Percentiles rank a stretch among this genome's conserved stretches.
Evolutionary conservation across 1,140 invertebrate species (phyloP).

Genomic region (Coenobita brevimanus): DNA sequence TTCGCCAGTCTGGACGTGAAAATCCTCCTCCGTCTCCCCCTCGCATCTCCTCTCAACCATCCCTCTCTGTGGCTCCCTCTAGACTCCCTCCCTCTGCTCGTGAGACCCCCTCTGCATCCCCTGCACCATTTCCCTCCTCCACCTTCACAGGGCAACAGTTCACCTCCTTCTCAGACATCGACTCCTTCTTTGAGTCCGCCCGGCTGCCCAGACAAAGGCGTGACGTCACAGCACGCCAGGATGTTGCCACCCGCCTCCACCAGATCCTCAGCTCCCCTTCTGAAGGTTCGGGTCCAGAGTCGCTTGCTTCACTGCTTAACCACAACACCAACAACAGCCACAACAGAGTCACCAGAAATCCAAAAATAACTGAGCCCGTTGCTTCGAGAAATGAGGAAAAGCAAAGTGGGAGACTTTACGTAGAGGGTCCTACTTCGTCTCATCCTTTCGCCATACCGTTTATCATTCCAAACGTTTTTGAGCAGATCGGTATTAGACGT

Average conservation of each 20-base stretch:
- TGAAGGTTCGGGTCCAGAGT: slow-evolving; percentile 23
- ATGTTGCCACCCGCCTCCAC: background rate
- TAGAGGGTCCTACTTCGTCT: background rate
- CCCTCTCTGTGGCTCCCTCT: background rate
- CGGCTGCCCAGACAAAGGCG: slow-evolving; percentile 36
- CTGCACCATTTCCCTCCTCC: slow-evolving; percentile 27
- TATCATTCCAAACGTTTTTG: slow-evolving; percentile 39
- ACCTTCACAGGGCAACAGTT: slow-evolving; percentile 57
- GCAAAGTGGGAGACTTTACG: background rate
- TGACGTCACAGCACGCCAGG: slow-evolving; percentile 18
- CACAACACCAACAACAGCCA: too few relatives aligned
- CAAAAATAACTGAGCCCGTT: background rate
- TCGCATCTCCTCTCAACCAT: background rate
- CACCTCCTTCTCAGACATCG: slow-evolving; percentile 18
- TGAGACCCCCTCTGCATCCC: background rate
- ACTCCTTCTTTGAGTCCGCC: slow-evolving; percentile 44
- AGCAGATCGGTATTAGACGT: slow-evolving; percentile 36
- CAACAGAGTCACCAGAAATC: slow-evolving; percentile 9
- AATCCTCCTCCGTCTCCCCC: background rate
- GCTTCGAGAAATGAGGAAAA: background rate
- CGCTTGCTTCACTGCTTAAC: slow-evolving; percentile 28
- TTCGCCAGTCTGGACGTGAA: background rate
- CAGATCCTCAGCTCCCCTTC: slow-evolving; percentile 12
- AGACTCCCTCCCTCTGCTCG: background rate
- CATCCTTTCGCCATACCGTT: slow-evolving; percentile 44